Evolutionary conservation across 2,113 vertebrate species (phyloP).

Genomic region (Galbula dea): DNA sequence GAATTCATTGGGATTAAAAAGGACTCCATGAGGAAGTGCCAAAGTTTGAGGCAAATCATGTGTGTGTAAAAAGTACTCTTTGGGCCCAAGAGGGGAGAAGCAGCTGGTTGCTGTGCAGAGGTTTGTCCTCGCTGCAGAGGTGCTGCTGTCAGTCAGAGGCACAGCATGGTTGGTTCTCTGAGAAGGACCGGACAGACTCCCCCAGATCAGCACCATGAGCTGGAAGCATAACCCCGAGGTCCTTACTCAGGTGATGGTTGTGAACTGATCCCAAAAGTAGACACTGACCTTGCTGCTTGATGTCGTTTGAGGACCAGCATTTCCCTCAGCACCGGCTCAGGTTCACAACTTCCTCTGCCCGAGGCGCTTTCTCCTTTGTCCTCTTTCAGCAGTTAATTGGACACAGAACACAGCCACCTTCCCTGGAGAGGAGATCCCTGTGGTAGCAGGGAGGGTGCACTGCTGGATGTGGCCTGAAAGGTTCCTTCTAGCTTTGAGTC

Average conservation of each 20-base stretch:
- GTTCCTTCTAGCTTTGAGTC: background rate
- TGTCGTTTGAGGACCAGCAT: accelerated
- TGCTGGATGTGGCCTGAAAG: background rate
- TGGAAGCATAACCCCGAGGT: background rate
- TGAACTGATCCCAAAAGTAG: background rate
- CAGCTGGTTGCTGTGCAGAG: background rate
- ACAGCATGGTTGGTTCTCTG: background rate
- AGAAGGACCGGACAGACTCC: background rate
- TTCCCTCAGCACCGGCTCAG: background rate
- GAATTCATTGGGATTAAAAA: conserved; percentile 35
- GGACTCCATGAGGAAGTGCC: background rate
- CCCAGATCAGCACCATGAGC: background rate
- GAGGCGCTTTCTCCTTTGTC: background rate
- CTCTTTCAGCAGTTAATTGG: accelerated
- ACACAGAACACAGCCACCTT: background rate
- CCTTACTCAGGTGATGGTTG: background rate
- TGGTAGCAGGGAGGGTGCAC: background rate
- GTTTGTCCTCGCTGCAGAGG: background rate
- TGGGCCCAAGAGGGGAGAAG: background rate
- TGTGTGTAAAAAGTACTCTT: background rate
- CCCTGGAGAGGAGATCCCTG: background rate
- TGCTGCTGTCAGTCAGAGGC: background rate
- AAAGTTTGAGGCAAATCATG: background rate
- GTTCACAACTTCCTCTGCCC: background rate
- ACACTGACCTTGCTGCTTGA: background rate